phyloP scores from a whole-genome alignment of 2,797 vertebrate species.

The Dendrocincla fuliginosa region DNA sequence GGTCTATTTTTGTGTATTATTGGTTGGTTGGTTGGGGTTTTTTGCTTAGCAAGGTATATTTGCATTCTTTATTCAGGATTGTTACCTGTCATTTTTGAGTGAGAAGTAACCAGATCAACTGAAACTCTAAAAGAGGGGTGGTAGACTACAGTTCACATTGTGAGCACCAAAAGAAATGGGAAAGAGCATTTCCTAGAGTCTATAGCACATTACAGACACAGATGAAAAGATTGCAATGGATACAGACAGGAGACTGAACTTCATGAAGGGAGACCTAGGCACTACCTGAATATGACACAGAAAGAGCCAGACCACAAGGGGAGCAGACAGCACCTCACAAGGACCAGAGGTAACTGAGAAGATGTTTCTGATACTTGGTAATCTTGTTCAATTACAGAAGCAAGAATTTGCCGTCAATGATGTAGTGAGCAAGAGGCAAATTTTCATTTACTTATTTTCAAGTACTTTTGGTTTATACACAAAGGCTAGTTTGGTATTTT shows the following conservation, averaged over 20 bases:
- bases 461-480: not conserved
- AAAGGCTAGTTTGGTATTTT: not conserved
- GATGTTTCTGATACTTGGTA: accelerated
- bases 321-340: not conserved
- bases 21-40: not conserved
- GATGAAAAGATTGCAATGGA: not conserved
- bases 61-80: not conserved
- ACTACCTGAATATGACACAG: not conserved
- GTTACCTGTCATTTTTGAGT: not conserved
- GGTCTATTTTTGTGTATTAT: not conserved
- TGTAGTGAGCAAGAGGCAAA: not conserved
- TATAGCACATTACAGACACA: not conserved
- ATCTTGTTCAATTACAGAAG: not conserved
- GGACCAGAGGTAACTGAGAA: not conserved
- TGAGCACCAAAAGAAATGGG: not conserved
- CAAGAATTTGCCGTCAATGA: not conserved
- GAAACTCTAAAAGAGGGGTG: not conserved
- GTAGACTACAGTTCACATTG: not conserved
- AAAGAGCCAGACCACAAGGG: not conserved
- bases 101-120: not conserved
- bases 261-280: not conserved
- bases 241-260: not conserved
- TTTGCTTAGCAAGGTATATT: not conserved
- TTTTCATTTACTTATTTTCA: not conserved
- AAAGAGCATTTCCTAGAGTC: not conserved